A percentile compares a stretch with the other conserved stretches of the same genome.
Evolutionary conservation across 2,113 vertebrate species (phyloP).

Genomic region (Paralichthys olivaceus): DNA sequence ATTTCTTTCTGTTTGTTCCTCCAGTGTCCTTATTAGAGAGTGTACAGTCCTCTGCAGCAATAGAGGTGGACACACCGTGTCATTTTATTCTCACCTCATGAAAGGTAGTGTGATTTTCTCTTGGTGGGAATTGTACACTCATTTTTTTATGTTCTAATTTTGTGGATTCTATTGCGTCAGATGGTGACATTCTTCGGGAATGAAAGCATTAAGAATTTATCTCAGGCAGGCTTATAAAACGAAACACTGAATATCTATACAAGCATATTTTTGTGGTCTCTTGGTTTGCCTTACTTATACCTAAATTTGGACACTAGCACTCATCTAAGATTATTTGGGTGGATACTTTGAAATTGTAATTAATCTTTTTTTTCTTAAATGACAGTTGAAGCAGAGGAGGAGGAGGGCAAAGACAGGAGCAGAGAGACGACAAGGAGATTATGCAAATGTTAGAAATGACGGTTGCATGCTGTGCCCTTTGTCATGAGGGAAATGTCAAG

Average conservation of each 20-base stretch:
- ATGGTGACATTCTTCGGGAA: constrained; percentile 15
- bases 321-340: constrained; percentile 30
- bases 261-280: background rate
- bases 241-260: constrained; percentile 6
- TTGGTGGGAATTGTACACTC: background rate
- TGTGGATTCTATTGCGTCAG: constrained; percentile 5
- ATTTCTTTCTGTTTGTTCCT: constrained; percentile 26
- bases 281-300: background rate
- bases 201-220: background rate
- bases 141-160: background rate
- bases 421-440: constrained; percentile 58
- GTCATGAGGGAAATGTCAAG: constrained; percentile 68
- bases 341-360: constrained; percentile 47
- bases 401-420: constrained; percentile 35
- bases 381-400: constrained; percentile 40
- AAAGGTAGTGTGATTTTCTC: constrained; percentile 32
- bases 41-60: constrained; percentile 33
- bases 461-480: constrained; percentile 52
- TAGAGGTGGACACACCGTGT: constrained; percentile 26
- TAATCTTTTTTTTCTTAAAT: constrained; percentile 44
- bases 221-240: background rate
- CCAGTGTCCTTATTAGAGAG: constrained; percentile 50
- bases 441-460: constrained; percentile 72
- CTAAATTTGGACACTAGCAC: background rate
- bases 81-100: constrained; percentile 46